Percentiles rank a stretch among this genome's conserved stretches.
These are phyloP conservation scores for Xenopus laevis DNA, from an alignment of 2,113 vertebrate genomes.

Conservation along the genomic window DNA sequence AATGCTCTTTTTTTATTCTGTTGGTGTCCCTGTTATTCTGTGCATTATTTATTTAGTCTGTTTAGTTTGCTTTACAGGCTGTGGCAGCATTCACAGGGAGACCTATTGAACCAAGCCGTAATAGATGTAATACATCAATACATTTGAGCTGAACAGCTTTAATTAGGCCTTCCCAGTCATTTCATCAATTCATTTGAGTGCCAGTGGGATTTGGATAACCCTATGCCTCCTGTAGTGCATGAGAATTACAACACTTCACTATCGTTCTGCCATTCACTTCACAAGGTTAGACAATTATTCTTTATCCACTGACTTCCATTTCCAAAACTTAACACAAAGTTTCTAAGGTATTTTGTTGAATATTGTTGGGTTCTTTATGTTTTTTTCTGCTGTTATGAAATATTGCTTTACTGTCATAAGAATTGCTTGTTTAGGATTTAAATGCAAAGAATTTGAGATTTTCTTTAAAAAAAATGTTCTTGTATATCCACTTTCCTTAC, in stretches of 20 bases:
- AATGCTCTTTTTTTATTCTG: constrained; percentile 50
- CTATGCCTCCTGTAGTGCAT: constrained; percentile 75
- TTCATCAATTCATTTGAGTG: constrained; percentile 85
- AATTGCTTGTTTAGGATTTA: not conserved
- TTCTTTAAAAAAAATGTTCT: not conserved
- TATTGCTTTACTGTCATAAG: not conserved
- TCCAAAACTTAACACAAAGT: constrained; percentile 60
- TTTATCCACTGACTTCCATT: constrained; percentile 65
- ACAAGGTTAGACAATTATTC: constrained; percentile 67
- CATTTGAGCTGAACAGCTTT: constrained; percentile 96
- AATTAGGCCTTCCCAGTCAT: constrained; percentile 97
- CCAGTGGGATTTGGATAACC: constrained; percentile 79
- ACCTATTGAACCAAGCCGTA: constrained; percentile 90
- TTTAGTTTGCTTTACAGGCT: constrained; percentile 85
- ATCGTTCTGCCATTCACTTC: constrained; percentile 63
- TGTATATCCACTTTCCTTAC: too few species aligned
- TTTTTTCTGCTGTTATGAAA: not conserved
- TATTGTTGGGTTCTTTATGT: not conserved
- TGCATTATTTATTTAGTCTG: constrained; percentile 85
- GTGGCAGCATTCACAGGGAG: constrained; percentile 77
- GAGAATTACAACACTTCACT: constrained; percentile 70
- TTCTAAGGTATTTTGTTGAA: constrained; percentile 50
- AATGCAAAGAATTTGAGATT: not conserved
- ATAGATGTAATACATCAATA: constrained; percentile 99
- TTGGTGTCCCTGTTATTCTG: constrained; percentile 51